Conservation (phyloP, 2,113 vertebrate species). For the Mormoops blainvillei region DNA sequence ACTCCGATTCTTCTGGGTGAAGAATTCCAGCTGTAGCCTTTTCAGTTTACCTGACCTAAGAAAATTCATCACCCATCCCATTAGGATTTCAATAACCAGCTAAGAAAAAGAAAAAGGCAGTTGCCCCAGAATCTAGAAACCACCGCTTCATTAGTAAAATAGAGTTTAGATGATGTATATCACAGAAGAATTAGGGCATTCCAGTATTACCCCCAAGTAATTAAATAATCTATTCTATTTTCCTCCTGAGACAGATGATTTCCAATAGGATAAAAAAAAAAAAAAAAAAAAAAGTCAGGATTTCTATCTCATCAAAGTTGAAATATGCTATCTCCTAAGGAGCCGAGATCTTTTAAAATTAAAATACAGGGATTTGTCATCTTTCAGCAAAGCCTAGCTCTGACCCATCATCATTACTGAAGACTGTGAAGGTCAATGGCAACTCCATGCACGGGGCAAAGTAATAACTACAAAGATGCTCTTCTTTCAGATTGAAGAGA, state of each 20-base stretch:
- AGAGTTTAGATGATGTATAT: conserved; percentile 32
- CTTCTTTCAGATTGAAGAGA: neutral
- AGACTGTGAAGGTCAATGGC: neutral
- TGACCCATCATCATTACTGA: neutral
- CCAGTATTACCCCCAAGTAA: conserved; percentile 17
- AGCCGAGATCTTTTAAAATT: conserved; percentile 27
- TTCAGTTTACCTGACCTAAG: conserved; percentile 76
- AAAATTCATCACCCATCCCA: conserved; percentile 74
- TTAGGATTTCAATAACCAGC: conserved; percentile 71
- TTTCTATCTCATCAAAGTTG: neutral
- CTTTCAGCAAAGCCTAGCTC: neutral
- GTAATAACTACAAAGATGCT: neutral
- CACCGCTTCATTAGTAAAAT: conserved; percentile 41
- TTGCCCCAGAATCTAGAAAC: conserved; percentile 65
- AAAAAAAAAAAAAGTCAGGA: neutral
- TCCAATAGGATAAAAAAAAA: neutral
- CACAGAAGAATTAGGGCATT: conserved; percentile 46
- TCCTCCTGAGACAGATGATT: neutral
- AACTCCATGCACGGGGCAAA: neutral
- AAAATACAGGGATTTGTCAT: neutral
- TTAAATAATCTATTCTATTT: conserved; percentile 38
- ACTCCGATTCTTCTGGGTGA: conserved; percentile 76
- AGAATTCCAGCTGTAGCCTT: conserved; percentile 75
- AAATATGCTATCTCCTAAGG: neutral
- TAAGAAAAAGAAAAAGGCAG: conserved; percentile 64